phyloP scores from a whole-genome alignment of 2,113 vertebrate species.

The Baryphthengus martii region DNA sequence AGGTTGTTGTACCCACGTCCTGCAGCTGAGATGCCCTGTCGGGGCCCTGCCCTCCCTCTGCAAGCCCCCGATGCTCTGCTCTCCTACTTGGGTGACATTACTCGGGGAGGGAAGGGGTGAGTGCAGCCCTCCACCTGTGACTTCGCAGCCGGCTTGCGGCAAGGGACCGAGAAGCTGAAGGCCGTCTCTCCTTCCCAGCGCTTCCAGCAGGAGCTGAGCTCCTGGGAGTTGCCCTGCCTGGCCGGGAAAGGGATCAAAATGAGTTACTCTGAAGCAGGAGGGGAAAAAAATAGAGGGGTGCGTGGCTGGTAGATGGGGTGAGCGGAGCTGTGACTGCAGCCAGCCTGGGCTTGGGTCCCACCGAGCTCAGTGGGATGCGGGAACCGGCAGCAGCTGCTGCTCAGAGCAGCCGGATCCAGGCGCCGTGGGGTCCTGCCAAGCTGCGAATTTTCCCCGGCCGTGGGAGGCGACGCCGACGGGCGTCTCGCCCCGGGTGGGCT shows the following conservation, averaged over 20 bases:
- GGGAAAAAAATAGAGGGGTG: background rate
- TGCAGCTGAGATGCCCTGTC: background rate
- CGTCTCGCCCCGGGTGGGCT: background rate
- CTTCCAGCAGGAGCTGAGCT: background rate
- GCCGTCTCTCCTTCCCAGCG: background rate
- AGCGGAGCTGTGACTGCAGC: background rate
- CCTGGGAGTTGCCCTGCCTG: background rate
- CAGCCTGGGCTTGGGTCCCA: background rate
- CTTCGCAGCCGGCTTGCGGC: background rate
- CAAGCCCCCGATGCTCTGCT: accelerated
- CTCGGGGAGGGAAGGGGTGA: accelerated
- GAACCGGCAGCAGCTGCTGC: background rate
- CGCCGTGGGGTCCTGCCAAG: background rate
- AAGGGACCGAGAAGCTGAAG: background rate
- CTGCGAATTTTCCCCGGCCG: background rate
- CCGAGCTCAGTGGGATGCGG: background rate
- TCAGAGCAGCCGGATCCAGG: background rate
- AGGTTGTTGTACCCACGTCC: background rate
- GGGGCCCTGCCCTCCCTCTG: background rate
- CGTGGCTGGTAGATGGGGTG: background rate
- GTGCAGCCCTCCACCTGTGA: accelerated
- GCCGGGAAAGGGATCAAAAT: background rate
- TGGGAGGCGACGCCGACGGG: background rate
- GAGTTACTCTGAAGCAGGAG: background rate
- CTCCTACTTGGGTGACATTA: accelerated